Base-by-base conservation (phyloP, 2,113 vertebrate genomes). In the Cercopithecus mona region DNA sequence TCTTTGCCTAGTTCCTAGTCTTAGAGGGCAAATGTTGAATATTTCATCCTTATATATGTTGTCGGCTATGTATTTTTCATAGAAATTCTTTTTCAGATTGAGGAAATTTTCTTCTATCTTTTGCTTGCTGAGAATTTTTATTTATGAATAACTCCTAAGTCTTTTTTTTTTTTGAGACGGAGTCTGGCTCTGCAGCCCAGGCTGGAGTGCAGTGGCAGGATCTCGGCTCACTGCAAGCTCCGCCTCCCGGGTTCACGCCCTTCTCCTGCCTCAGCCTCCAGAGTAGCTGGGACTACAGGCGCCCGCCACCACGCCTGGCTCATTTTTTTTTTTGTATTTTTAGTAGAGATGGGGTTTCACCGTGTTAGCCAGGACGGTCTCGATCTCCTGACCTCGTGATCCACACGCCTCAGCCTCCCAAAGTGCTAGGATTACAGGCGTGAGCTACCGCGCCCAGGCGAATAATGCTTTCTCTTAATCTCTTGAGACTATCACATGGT, bases 241-340 rank as follows among this genome's bases (percentile, higher is more conserved):
- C 6, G 2, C 52, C 52, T 55, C 52, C 18, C 2, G 2, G 52
- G 52, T 55, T 55, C 18, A 55, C 6, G 18, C 52, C 52, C 7
- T 55, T 55, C 18, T 55, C 52, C 52, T 2, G 52, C 52, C 52
- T 55, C 52, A 55, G 18, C 52, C 52, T 20, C 52, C 52, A 0
- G 18, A 20, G 52, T 55, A 55, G 52, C 52, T 55, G 52, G 52
- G 18, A 55, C 18, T 55, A 55, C 18, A 55, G 52, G 52, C 52
- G 5, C 50, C 16, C 50, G 14, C 0, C 52, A 7, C 52, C 52
- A 7, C 0, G 6, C 6, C 18, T 0, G 0, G 18, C 52, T 55
- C 13, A 50, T 50, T 50, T 14, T 50, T 48, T 9, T 48, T 13
- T 14, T 50, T 0, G 45, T 45, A 52, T 52, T 55, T 55, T 55